Evolutionary conservation across 2,113 vertebrate genomes (phyloP).

Genomic region (Plotosus lineatus): DNA sequence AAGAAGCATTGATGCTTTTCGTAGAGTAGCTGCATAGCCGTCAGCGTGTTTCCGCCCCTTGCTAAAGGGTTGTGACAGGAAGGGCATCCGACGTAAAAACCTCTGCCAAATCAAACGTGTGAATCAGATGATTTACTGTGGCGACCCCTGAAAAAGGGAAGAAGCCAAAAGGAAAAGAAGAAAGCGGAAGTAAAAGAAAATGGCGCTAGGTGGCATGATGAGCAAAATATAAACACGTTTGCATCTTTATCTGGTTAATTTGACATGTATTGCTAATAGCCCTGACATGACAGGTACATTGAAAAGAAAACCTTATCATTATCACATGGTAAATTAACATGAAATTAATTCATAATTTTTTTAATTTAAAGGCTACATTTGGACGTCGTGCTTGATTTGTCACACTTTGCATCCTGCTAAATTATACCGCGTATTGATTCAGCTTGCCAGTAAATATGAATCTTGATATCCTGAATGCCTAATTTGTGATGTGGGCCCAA

Average conservation of each 20-base stretch:
- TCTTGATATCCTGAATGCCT: slow-evolving; percentile 42
- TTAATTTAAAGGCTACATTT: slow-evolving; percentile 25
- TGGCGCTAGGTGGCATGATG: neutral
- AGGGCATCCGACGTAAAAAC: too few relatives aligned
- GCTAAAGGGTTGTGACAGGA: too few relatives aligned
- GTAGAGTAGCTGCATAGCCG: too few relatives aligned
- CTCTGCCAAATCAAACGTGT: too few relatives aligned
- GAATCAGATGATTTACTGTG: too few relatives aligned
- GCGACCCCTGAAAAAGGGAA: too few relatives aligned
- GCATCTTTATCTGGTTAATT: slow-evolving; percentile 15
- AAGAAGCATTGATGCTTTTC: too few relatives aligned
- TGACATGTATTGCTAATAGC: slow-evolving; percentile 27
- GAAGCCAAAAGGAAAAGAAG: too few relatives aligned
- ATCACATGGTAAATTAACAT: slow-evolving; percentile 22
- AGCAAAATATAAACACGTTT: neutral
- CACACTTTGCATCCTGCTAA: slow-evolving; percentile 31
- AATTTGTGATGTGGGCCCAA: slow-evolving; percentile 54
- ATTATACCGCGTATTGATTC: slow-evolving; percentile 38
- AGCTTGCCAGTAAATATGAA: slow-evolving; percentile 41
- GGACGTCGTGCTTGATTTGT: slow-evolving; percentile 33
- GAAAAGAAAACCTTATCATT: neutral
- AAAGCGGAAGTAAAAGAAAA: neutral
- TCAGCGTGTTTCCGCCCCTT: too few relatives aligned
- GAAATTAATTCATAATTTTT: slow-evolving; percentile 35
- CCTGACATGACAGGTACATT: slow-evolving; percentile 12